Evolutionary conservation across 37 sponge, comb jelly and placozoan species (phyloP).

Genomic region (Oscarella lobularis): DNA sequence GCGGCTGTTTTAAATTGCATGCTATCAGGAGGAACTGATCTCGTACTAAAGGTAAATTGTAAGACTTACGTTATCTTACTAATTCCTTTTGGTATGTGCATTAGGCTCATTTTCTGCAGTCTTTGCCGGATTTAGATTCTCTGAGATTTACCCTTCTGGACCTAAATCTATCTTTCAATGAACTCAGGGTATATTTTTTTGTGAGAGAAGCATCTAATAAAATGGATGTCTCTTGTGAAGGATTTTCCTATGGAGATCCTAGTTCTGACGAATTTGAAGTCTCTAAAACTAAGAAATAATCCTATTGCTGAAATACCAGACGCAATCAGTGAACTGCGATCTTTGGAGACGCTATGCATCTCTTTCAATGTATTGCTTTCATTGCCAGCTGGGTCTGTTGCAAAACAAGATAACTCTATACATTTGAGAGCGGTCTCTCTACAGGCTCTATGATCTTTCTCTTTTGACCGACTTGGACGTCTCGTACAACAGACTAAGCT

Average conservation of each 20-base stretch:
- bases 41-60: conserved; percentile 26
- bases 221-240: conserved; percentile 15
- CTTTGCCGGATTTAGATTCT: conserved; percentile 53
- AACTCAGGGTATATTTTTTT: conserved; percentile 27
- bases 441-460: conserved; percentile 47
- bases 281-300: conserved; percentile 75
- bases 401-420: background rate
- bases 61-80: conserved; percentile 6
- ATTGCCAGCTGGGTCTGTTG: conserved; percentile 61
- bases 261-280: conserved; percentile 27
- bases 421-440: background rate
- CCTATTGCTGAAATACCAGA: conserved; percentile 67
- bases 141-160: conserved; percentile 57
- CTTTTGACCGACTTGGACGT: conserved; percentile 42
- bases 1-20: conserved; percentile 67
- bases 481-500: conserved; percentile 51
- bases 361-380: conserved; percentile 54
- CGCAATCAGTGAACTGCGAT: conserved; percentile 39
- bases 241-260: conserved; percentile 53
- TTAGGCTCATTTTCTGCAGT: conserved; percentile 73
- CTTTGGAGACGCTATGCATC: conserved; percentile 34
- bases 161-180: conserved; percentile 88
- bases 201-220: background rate
- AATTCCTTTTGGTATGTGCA: background rate
- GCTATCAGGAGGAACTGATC: conserved; percentile 51